Evolutionary conservation across 2,797 vertebrate genomes (phyloP).

Genomic region (Notoglanidium macrostoma): DNA sequence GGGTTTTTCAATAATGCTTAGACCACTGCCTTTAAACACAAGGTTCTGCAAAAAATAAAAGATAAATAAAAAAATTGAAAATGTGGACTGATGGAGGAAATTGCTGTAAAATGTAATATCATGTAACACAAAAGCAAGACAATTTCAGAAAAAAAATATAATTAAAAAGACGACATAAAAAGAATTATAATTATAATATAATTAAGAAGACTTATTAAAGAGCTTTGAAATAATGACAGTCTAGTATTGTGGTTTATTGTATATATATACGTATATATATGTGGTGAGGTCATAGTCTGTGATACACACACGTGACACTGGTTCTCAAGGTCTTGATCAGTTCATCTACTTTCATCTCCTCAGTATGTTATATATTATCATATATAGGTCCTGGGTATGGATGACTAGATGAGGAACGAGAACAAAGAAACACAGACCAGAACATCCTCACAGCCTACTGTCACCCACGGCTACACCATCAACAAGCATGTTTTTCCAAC

Average conservation of each 20-base stretch:
- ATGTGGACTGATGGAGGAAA: not conserved
- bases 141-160: not conserved
- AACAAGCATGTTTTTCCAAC: not conserved
- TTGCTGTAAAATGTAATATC: not conserved
- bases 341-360: too few relatives aligned
- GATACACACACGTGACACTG: not conserved
- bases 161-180: too few relatives aligned
- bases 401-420: not conserved
- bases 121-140: not conserved
- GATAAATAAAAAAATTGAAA: not conserved
- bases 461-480: not conserved
- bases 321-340: not conserved
- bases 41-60: not conserved
- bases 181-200: not conserved
- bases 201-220: not conserved
- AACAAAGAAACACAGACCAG: not conserved
- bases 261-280: not conserved
- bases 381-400: not conserved
- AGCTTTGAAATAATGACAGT: not conserved
- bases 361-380: not conserved
- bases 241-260: not conserved
- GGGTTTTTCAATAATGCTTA: not conserved
- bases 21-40: not conserved
- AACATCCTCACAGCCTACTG: not conserved
- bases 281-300: not conserved